Evolutionary conservation across 2,888 invertebrate genomes (phyloP).

Genomic region (Torymus tubicola): DNA sequence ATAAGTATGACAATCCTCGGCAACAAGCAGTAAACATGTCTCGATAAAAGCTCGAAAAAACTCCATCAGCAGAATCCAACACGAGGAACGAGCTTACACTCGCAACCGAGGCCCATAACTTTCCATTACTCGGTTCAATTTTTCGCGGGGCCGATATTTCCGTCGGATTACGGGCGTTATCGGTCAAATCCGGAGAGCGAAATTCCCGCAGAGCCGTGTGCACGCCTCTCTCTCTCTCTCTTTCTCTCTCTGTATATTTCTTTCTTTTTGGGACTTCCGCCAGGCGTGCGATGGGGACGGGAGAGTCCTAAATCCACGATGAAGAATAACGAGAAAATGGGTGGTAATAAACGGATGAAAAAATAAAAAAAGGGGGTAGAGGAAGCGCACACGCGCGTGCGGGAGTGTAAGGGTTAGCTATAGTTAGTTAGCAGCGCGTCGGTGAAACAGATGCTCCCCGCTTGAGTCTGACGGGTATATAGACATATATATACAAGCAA

Average conservation of each 20-base stretch:
- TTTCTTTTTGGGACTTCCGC: constrained; percentile 28
- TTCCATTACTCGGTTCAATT: constrained; percentile 17
- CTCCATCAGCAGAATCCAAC: too few relatives aligned
- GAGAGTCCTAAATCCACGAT: constrained; percentile 54
- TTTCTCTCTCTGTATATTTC: not conserved
- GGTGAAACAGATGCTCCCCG: too few relatives aligned
- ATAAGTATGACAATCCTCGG: too few relatives aligned
- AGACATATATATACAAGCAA: too few relatives aligned
- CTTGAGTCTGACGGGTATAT: too few relatives aligned
- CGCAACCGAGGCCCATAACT: constrained; percentile 4
- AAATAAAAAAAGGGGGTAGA: constrained; percentile 60
- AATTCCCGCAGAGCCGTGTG: constrained; percentile 4
- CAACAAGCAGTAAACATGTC: too few relatives aligned
- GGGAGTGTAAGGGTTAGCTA: not conserved
- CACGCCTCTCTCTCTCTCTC: not conserved
- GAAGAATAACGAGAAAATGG: constrained; percentile 53
- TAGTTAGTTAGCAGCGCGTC: too few relatives aligned
- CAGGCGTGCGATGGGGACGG: not conserved
- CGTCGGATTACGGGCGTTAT: constrained; percentile 47
- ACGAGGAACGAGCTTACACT: not conserved
- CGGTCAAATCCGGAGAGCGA: constrained; percentile 35
- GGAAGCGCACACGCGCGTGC: not conserved
- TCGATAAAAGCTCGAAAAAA: too few relatives aligned
- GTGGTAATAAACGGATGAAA: constrained; percentile 44
- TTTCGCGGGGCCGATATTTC: constrained; percentile 17